Evolutionary conservation across 1,140 invertebrate species (phyloP), one percentile per base, ranked within the genome.

Genomic region (Dendroctonus ponderosae): DNA sequence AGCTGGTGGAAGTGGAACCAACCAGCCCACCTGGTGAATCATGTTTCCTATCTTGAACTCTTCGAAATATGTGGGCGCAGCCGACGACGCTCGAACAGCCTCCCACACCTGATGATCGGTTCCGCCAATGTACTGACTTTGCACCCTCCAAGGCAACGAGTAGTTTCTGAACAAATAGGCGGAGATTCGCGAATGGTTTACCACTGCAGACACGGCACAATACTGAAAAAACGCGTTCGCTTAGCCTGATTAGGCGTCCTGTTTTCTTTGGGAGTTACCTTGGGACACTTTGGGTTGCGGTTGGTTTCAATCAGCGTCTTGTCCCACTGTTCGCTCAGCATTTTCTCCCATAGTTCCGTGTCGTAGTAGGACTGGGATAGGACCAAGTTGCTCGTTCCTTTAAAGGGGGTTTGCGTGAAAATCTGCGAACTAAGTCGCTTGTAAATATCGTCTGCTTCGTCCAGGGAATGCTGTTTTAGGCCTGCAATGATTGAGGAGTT

Each of bases 81-180:
- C 94, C 46, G 93, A 91, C 7, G 93, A 96, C 7, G 94, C 94
- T 75, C 94, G 80, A 5, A 94, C 87, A 8, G 92, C 91, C 82
- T 97, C 89, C 93, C 94, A 98, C 11, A 96, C 76, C 72, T 82
- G 80, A 69, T 91, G 85, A 51, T 86, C 84, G 69, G 85, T 85
- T 37, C 85, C 88, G 40, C 96, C 95, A 52, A 85, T 84, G 77
- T 95, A 96, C 65, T 90, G 88, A 57, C 89, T 90, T 62, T 89
- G 86, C 5, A 88, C 82, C 50, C 86, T 83, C 71, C 86, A 85
- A 8, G 92, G 91, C 62, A 91, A 84, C 58, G 89, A 86, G 78
- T 97, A 98, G 77, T 93, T 96, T 69, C 95, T 85, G 80, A 97
- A 97, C 44, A 97, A 80, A 79, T 89, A 96, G n/a, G 92, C 89